These are phyloP conservation scores for Meleagris gallopavo DNA, from an alignment of 2,113 vertebrate genomes.

Conservation along the genomic window DNA sequence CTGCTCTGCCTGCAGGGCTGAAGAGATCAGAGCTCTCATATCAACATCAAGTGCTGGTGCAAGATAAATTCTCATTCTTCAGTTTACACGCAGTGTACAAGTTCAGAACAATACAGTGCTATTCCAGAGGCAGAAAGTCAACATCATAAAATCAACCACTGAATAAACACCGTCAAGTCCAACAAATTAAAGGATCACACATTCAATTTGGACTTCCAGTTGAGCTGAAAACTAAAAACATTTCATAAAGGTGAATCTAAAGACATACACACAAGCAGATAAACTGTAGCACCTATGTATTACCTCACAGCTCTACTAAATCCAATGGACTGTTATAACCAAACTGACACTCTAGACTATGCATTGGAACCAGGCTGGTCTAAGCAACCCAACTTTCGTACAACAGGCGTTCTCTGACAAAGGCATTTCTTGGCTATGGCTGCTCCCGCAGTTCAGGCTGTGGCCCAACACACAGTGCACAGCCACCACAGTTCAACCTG, in stretches of 20 bases:
- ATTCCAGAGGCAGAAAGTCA: neutral
- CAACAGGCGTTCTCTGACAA: neutral
- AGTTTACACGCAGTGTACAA: neutral
- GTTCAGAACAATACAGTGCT: neutral
- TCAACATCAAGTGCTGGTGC: neutral
- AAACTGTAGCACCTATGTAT: neutral
- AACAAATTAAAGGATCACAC: neutral
- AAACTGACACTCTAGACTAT: neutral
- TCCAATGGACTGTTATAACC: neutral
- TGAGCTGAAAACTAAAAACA: neutral
- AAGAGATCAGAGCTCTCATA: neutral
- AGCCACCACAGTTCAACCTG: neutral
- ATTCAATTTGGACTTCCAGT: neutral
- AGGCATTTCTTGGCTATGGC: neutral
- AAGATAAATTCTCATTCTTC: neutral
- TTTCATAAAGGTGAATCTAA: neutral
- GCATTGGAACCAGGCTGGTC: neutral
- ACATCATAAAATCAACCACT: neutral
- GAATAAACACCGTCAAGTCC: fast-evolving
- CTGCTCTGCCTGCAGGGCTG: neutral
- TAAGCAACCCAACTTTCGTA: neutral
- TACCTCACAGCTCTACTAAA: neutral
- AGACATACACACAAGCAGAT: neutral
- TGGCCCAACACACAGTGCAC: neutral
- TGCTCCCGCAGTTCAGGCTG: neutral